A percentile compares a stretch with the other conserved stretches of the same genome.
Conservation (phyloP, 2,113 vertebrate genomes). For the Nothocercus nigrocapillus region DNA sequence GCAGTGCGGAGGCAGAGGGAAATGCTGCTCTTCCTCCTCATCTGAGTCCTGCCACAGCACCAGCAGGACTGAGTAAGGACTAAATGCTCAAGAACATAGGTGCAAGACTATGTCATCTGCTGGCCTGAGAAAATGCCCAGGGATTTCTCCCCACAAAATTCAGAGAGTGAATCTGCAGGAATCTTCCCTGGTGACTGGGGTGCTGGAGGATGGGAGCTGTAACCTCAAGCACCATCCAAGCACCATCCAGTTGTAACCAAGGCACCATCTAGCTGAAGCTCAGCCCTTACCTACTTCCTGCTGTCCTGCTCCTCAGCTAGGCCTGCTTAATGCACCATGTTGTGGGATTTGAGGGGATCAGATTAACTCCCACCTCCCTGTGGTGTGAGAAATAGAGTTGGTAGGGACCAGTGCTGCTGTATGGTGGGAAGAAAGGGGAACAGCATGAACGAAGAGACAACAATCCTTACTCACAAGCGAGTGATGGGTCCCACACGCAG, state of each 20-base stretch:
- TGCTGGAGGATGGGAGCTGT: not conserved
- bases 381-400: not conserved
- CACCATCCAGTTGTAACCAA: not conserved
- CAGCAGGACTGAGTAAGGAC: not conserved
- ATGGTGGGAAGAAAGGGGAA: not conserved
- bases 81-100: not conserved
- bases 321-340: not conserved
- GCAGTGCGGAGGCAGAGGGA: not conserved
- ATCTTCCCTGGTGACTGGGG: not conserved
- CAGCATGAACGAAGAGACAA: not conserved
- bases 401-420: not conserved
- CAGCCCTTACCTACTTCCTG: not conserved
- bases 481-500: rapidly evolving
- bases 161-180: not conserved
- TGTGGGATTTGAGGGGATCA: not conserved
- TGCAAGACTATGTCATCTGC: not conserved
- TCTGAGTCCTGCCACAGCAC: rapidly evolving
- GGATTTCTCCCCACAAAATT: not conserved
- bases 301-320: not conserved
- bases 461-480: not conserved
- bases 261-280: not conserved
- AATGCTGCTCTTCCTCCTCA: not conserved
- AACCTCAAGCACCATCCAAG: not conserved
- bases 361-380: not conserved
- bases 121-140: not conserved